phyloP scores from a whole-genome alignment of 2,797 vertebrate species.

The Neopelma chrysocephalum region DNA sequence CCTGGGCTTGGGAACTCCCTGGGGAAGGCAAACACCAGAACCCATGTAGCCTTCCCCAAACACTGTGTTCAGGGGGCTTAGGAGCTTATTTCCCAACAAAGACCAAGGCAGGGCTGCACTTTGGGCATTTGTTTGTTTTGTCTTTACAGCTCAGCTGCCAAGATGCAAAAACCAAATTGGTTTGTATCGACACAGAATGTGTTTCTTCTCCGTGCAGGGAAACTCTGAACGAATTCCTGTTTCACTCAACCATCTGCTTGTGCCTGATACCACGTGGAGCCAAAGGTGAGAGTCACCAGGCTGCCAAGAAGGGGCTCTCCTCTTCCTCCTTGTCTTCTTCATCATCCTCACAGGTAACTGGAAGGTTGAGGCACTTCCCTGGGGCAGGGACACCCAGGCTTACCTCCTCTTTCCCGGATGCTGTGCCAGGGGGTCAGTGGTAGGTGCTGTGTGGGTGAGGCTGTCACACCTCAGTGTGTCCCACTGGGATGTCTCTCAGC shows the following conservation, averaged over 20 bases:
- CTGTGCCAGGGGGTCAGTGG: background rate
- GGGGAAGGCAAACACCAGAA: background rate
- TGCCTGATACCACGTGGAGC: background rate
- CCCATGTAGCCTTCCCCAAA: background rate
- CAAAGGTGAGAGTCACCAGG: background rate
- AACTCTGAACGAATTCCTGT: background rate
- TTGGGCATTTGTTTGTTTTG: background rate
- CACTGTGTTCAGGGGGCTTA: background rate
- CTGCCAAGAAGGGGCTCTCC: background rate
- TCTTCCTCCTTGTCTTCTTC: background rate
- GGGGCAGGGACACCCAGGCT: background rate
- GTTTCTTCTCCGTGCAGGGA: background rate
- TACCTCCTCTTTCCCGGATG: background rate
- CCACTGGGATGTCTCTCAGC: background rate
- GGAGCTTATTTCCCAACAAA: background rate
- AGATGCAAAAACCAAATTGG: background rate
- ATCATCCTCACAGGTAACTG: background rate
- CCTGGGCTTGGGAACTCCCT: rapidly evolving
- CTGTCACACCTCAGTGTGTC: background rate
- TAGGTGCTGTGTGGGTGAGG: background rate
- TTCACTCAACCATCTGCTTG: background rate
- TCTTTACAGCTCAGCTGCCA: background rate
- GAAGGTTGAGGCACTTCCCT: background rate
- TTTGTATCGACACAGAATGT: background rate
- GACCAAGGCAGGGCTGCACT: background rate